A percentile compares a stretch with the other conserved stretches of the same genome.
phyloP scores from a whole-genome alignment of 2,888 invertebrate species.

The Tipula vernalis region DNA sequence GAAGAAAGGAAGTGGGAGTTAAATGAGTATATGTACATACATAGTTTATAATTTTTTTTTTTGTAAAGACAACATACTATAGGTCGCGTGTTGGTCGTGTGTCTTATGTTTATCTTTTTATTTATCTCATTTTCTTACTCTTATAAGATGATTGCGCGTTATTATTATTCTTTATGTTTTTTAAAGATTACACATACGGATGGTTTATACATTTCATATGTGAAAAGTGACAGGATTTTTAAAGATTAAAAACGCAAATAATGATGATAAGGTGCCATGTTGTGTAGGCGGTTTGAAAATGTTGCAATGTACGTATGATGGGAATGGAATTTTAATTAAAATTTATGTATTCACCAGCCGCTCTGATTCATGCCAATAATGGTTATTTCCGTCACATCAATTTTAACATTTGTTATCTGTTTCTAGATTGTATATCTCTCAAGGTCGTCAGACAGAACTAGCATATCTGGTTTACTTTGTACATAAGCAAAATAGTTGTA shows the following conservation, averaged over 20 bases:
- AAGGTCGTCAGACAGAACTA: neutral
- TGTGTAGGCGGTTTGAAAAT: neutral
- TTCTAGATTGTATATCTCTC: neutral
- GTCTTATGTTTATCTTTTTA: constrained; percentile 10
- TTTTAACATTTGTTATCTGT: neutral
- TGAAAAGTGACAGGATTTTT: neutral
- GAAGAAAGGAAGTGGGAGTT: neutral
- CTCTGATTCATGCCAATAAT: neutral
- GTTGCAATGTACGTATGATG: neutral
- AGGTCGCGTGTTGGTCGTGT: constrained; percentile 17
- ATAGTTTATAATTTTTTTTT: neutral
- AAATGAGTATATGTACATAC: neutral
- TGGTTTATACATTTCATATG: neutral
- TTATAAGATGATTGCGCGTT: neutral
- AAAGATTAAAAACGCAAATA: neutral
- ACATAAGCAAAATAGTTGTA: no score
- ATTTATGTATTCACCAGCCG: neutral
- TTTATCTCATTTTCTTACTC: neutral
- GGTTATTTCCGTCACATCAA: neutral
- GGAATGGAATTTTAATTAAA: neutral
- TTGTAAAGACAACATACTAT: constrained; percentile 7
- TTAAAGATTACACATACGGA: neutral
- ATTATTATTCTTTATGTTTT: neutral
- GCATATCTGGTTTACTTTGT: no score
- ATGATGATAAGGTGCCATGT: neutral